phyloP scores from a whole-genome alignment of 2,113 vertebrate genomes.

The Serilophus lunatus region DNA sequence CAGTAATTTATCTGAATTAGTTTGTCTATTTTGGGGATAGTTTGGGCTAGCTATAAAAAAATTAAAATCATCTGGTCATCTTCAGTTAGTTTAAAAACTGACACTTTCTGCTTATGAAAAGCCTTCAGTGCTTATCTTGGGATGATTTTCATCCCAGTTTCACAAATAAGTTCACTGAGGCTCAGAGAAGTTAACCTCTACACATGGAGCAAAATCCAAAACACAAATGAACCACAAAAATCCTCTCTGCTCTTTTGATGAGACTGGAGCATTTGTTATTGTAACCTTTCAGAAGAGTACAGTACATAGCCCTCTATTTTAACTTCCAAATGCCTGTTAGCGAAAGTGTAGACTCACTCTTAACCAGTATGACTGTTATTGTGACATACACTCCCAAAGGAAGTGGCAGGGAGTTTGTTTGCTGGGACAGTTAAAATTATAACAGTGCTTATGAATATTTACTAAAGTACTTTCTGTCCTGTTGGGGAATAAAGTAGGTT shows the following conservation, averaged over 20 bases:
- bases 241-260: background rate
- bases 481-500: background rate
- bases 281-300: background rate
- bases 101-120: background rate
- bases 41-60: background rate
- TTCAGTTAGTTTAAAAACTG: background rate
- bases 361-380: background rate
- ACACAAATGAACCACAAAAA: background rate
- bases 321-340: background rate
- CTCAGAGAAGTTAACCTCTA: background rate
- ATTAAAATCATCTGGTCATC: background rate
- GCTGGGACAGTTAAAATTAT: conserved; percentile 17
- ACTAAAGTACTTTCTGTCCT: background rate
- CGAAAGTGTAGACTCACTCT: background rate
- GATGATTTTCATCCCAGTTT: background rate
- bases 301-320: background rate
- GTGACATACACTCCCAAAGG: background rate
- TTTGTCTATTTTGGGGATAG: background rate
- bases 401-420: background rate
- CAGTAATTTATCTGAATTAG: background rate
- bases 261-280: background rate
- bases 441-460: background rate
- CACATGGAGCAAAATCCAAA: background rate
- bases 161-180: background rate
- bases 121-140: background rate